Conservation (phyloP, 2,797 vertebrate species). For the Xenopus petersii region DNA sequence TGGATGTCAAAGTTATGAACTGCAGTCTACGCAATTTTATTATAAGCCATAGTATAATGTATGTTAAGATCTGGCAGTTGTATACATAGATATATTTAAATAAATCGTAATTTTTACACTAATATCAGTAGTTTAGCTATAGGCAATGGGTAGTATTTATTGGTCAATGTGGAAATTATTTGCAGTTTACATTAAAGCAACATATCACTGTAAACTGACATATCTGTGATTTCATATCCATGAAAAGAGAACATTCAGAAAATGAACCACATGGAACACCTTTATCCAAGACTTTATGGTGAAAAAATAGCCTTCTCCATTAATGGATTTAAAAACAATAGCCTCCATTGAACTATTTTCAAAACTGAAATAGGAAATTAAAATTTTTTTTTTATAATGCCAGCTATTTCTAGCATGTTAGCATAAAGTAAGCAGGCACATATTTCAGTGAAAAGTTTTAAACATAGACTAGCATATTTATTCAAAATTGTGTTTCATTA, state of each 20-base stretch:
- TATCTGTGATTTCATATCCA: constrained; percentile 43
- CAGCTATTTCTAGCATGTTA: no score
- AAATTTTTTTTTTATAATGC: no score
- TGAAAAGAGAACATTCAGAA: constrained; percentile 52
- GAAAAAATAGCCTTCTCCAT: constrained; percentile 29
- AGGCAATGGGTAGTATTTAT: constrained; percentile 15
- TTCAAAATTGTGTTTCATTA: no score
- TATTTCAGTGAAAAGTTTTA: no score
- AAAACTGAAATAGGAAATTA: no score
- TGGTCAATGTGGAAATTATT: neutral
- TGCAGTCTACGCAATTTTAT: constrained; percentile 66
- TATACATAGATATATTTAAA: constrained; percentile 51
- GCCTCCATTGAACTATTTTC: no score
- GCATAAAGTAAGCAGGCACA: no score
- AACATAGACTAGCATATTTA: no score
- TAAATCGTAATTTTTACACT: constrained; percentile 43
- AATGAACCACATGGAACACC: constrained; percentile 49
- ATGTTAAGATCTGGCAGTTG: constrained; percentile 56
- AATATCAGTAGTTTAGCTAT: constrained; percentile 46
- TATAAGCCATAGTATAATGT: constrained; percentile 74
- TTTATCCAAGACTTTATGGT: constrained; percentile 36
- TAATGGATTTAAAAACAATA: no score
- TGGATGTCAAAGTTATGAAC: constrained; percentile 64
- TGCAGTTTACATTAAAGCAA: neutral
- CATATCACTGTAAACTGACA: constrained; percentile 22